Base-by-base conservation (phyloP, 37 sponge, comb jelly and placozoan genomes). In the Oopsacas minuta region DNA sequence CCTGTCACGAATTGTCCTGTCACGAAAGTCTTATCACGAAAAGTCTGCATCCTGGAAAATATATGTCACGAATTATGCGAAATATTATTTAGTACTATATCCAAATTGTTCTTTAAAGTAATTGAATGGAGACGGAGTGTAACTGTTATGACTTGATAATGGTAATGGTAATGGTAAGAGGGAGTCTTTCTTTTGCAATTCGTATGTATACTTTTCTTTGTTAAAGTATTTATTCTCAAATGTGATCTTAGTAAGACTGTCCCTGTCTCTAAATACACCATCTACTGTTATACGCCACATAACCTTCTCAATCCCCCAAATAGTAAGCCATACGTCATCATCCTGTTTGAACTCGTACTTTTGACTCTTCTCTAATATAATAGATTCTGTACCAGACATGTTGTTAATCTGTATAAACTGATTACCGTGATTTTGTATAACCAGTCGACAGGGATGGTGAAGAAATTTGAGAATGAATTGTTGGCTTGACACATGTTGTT, bases 261-360 rank as follows among this genome's bases (percentile, higher is more conserved):
- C 75, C 30, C 7, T n/a, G 30, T 61, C 22, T 20, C 22, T 3
- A 61, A 61, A 32, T 25, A 32, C 22, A 3, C 75, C 75, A 12
- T 61, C 28, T 61, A 61, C 75, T 32, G 75, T 61, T 25, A 61
- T 61, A 3, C 75, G 75, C 75, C 75, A 61, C 75, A 61, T 61
- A 61, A 61, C 75, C 3, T 12, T 34, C 22, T 61, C 75, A n/a
- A 61, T 61, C 28, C 75, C 75, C 7, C 1, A 25, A 25, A 61
- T 61, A 12, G 75, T 20, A 32, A 61, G 30, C 75, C 75, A 61
- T 61, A 61, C 17, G 75, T 61, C 75, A 61, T 61, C 75, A 20
- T n/a, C 75, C 28, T 25, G 28, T 25, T 61, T 61, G 75, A 61
- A 61, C 20, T 10, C 75, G 75, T 61, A 61, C 3, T 3, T 20